phyloP scores from a whole-genome alignment of 2,113 vertebrate genomes.

The Sylvia atricapilla region DNA sequence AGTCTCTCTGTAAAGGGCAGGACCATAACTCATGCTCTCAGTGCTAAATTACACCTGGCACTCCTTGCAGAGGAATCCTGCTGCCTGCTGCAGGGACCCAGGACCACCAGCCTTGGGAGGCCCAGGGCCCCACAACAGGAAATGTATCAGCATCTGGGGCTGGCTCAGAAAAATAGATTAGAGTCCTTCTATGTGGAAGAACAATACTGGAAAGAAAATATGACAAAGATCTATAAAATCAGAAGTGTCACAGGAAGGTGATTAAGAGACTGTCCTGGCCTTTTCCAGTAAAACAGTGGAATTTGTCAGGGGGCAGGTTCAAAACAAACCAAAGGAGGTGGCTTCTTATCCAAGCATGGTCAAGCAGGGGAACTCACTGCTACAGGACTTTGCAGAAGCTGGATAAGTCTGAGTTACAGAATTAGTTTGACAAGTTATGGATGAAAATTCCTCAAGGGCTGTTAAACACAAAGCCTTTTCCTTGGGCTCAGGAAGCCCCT shows the following conservation, averaged over 20 bases:
- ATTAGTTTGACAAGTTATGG: background rate
- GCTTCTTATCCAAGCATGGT: background rate
- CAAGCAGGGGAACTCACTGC: background rate
- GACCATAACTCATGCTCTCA: conserved; percentile 56
- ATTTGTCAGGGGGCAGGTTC: background rate
- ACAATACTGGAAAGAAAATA: background rate
- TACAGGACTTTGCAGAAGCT: background rate
- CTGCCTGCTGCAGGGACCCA: background rate
- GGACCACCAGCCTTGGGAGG: background rate
- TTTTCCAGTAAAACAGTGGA: background rate
- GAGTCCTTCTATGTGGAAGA: background rate
- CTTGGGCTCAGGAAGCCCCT: background rate
- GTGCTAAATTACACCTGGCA: conserved; percentile 63
- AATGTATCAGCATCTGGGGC: background rate
- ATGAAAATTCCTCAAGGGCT: background rate
- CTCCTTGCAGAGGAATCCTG: conserved; percentile 30
- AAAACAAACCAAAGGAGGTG: background rate
- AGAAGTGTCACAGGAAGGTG: background rate
- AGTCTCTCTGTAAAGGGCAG: conserved; percentile 68
- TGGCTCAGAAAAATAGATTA: background rate
- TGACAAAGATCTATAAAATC: background rate
- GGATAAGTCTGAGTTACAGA: background rate
- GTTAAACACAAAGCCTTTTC: background rate
- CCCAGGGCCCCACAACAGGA: background rate
- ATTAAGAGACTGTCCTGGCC: background rate